A percentile compares a stretch with the other conserved stretches of the same genome.
phyloP scores from a whole-genome alignment of 2,797 vertebrate species.

The Natrix natrix region DNA sequence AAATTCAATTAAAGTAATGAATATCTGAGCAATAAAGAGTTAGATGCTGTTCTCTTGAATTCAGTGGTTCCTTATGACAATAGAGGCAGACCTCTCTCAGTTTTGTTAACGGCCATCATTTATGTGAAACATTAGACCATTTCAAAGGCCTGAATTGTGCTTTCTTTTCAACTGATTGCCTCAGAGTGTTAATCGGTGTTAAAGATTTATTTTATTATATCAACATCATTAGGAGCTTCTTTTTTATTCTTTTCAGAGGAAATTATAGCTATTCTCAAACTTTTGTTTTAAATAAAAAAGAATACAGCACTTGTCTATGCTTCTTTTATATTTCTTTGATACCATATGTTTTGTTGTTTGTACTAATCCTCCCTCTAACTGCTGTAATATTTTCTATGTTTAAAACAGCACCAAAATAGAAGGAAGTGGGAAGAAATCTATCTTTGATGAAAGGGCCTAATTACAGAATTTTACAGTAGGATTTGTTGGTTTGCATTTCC shows the following conservation, averaged over 20 bases:
- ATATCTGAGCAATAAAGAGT: background rate
- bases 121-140: background rate
- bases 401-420: slow-evolving; percentile 48
- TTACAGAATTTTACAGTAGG: slow-evolving; percentile 46
- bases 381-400: slow-evolving; percentile 47
- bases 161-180: background rate
- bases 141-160: slow-evolving; percentile 15
- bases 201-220: slow-evolving; percentile 30
- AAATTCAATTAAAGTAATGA: background rate
- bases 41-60: background rate
- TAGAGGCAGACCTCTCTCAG: background rate
- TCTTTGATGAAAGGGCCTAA: slow-evolving; percentile 55
- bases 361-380: slow-evolving; percentile 46
- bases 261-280: slow-evolving; percentile 47
- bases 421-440: slow-evolving; percentile 33
- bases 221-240: slow-evolving; percentile 25
- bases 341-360: slow-evolving; percentile 57
- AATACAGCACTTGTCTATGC: slow-evolving; percentile 21
- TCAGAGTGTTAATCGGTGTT: slow-evolving; percentile 27
- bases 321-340: slow-evolving; percentile 55
- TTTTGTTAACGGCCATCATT: background rate
- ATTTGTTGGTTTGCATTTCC: slow-evolving; percentile 50
- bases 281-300: slow-evolving; percentile 40
- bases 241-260: slow-evolving; percentile 33
- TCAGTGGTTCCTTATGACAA: background rate